These are phyloP conservation scores for Guaruba guarouba DNA, from an alignment of 2,113 vertebrate species.

Conservation along the genomic window DNA sequence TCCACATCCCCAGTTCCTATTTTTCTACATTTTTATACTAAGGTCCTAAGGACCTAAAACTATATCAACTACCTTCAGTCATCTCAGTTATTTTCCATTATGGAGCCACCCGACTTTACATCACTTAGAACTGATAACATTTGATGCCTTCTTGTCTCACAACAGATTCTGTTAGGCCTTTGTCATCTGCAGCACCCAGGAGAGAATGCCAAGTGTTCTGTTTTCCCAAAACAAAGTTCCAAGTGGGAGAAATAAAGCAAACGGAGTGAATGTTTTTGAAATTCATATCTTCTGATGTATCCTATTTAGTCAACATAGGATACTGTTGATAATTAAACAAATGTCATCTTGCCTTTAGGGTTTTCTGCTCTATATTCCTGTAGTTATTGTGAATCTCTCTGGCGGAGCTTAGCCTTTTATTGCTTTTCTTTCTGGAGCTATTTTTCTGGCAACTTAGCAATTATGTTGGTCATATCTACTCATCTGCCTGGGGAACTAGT, in stretches of 20 bases:
- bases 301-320: background rate
- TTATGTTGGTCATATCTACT: background rate
- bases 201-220: background rate
- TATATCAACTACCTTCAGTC: too few relatives aligned
- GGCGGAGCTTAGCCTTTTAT: background rate
- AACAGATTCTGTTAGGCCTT: background rate
- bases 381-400: background rate
- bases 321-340: background rate
- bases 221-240: background rate
- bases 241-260: background rate
- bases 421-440: background rate
- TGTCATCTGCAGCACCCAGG: background rate
- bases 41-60: too few relatives aligned
- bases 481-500: background rate
- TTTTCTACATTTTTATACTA: too few relatives aligned
- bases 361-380: background rate
- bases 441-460: background rate
- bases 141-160: too few relatives aligned
- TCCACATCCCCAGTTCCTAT: too few relatives aligned
- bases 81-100: too few relatives aligned
- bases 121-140: too few relatives aligned
- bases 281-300: background rate
- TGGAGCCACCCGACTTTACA: too few relatives aligned
- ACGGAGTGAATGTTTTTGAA: background rate
- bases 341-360: background rate